These are phyloP conservation scores for Balaeniceps rex DNA, from an alignment of 2,113 vertebrate genomes.

Conservation along the genomic window DNA sequence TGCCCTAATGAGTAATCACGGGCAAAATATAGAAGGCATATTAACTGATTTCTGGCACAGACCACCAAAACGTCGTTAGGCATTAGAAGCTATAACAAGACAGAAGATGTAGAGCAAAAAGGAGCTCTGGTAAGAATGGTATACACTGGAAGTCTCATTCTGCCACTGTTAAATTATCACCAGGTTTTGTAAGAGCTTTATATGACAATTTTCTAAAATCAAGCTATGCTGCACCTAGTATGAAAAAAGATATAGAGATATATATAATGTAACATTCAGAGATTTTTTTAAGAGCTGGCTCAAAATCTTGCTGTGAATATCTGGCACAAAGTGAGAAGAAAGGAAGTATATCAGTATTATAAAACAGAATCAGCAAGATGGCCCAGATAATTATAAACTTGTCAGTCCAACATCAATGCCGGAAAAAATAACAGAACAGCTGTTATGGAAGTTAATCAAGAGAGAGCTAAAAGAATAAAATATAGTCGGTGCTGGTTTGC, in stretches of 20 bases:
- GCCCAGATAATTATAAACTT: not conserved
- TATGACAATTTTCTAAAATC: not conserved
- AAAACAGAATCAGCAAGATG: not conserved
- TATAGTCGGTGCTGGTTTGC: not conserved
- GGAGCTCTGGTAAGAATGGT: not conserved
- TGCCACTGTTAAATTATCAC: not conserved
- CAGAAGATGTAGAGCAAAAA: not conserved
- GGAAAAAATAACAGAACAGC: not conserved
- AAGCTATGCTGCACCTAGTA: not conserved
- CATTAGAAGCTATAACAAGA: not conserved
- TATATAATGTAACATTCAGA: not conserved
- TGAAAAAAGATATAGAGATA: not conserved
- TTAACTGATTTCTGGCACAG: not conserved
- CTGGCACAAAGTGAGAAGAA: not conserved
- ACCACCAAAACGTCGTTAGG: accelerated
- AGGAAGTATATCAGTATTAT: not conserved
- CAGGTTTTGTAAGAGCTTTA: not conserved
- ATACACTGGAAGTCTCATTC: not conserved
- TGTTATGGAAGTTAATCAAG: not conserved
- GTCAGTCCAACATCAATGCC: not conserved
- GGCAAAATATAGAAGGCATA: accelerated
- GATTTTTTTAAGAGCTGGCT: not conserved
- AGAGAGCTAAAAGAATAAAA: not conserved
- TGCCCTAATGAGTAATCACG: not conserved
- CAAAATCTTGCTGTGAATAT: not conserved